Percentiles rank a stretch among this genome's conserved stretches.
Conservation (phyloP, 2,797 vertebrate species). For the Ctenopoma kingsleyae region DNA sequence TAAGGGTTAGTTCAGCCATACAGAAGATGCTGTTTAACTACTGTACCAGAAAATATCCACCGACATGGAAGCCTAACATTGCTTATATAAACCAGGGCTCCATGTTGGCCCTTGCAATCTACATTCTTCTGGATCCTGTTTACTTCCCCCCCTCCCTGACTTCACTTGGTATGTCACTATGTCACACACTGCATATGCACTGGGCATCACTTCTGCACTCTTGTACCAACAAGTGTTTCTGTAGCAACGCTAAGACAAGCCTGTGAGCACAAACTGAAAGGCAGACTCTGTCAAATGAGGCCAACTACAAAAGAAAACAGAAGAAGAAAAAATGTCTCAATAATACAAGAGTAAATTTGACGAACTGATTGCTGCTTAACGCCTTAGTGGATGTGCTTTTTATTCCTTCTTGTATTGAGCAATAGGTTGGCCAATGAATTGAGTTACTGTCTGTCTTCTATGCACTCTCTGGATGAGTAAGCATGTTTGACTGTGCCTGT, state of each 20-base stretch:
- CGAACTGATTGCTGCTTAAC: background rate
- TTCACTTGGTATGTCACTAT: constrained; percentile 16
- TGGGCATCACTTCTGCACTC: constrained; percentile 32
- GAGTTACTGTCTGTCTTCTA: constrained; percentile 44
- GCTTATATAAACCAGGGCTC: constrained; percentile 9
- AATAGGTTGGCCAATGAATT: constrained; percentile 33
- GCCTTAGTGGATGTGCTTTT: background rate
- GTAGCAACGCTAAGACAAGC: constrained; percentile 38
- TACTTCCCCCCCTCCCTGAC: background rate
- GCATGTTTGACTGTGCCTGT: constrained; percentile 47
- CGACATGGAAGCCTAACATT: constrained; percentile 10
- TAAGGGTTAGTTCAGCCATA: background rate
- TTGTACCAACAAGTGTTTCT: constrained; percentile 30
- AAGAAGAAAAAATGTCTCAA: background rate
- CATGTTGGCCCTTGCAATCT: constrained; percentile 15
- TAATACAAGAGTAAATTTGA: constrained; percentile 12
- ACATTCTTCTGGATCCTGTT: constrained; percentile 29
- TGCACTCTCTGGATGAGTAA: constrained; percentile 55
- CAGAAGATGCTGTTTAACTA: background rate
- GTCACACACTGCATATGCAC: constrained; percentile 36
- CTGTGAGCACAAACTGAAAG: constrained; percentile 24
- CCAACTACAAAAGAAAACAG: constrained; percentile 23
- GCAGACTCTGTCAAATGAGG: constrained; percentile 31
- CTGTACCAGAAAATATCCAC: background rate
- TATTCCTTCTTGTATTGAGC: constrained; percentile 19